Evolutionary conservation across 2,797 vertebrate species (phyloP), one percentile per base, ranked within the genome.

Genomic region (Girardinus metallicus): DNA sequence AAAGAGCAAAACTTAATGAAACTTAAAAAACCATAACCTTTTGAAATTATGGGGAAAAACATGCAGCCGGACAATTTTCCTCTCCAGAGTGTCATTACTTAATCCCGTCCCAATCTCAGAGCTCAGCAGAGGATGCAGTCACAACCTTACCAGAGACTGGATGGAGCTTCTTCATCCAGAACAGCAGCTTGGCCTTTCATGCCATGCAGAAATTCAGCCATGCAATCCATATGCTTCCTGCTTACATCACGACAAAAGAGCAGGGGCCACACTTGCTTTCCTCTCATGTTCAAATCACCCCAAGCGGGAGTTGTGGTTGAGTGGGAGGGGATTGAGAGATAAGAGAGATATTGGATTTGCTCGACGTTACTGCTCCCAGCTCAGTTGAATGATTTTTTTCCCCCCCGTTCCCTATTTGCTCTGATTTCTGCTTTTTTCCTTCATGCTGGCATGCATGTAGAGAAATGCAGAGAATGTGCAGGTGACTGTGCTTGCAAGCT

Each of bases 251-350:
- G 76, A 87, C 78, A 83, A 70, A 78, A 75, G 78, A 85, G 73
- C 80, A 78, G 57, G 80, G 77, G 86, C 78, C 82, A 73, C 43
- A 64, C 80, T 91, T 41, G 46, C 85, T 77, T 88, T 87, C 77
- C 88, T 90, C 86, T 92, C 81, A 87, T 87, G 91, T 87, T 93
- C 80, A 89, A 79, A 89, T 81, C 85, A 89, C 84, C 81, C 85
- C 1, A 29, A 87, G 85, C 87, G 75, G 75, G 82, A 88, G 90
- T 87, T 86, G 89, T 84, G 73, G 92, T 91, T 94, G 94, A 92
- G 90, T 92, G 84, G 92, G 92, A 92, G 92, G 83, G 87, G 94
- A 95, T 93, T 83, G 92, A 89, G 94, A 94, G 95, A 96, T 88
- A 86, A 81, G 92, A 74, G 86, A 91, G 90, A 84, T 92, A 93